Evolutionary conservation across 2,888 invertebrate species (phyloP), one percentile per base, ranked within the genome.

Genomic region (Amitus sp.): DNA sequence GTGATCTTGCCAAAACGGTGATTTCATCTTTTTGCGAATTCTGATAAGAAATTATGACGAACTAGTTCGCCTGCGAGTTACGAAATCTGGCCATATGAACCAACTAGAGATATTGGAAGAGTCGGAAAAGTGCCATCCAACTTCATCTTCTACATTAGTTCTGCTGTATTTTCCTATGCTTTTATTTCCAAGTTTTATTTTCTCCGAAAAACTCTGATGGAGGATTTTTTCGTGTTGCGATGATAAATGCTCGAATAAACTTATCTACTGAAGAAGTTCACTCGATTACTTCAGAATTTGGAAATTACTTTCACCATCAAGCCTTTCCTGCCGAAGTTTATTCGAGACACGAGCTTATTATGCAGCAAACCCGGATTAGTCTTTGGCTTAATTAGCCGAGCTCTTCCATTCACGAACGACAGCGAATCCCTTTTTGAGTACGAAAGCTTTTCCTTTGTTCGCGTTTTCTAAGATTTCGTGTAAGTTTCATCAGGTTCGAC

Each of bases 341-440:
- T 66, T 67, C 72, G 69, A 76, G 76, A 75, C 79, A 79, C 79
- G 78, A 79, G 78, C 78, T 79, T 79, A 79, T 79, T 78, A 79
- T 79, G 80, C 76, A 76, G 75, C 75, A 76, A 80, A 80, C 77
- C 75, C 57, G 76, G 77, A 80, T 80, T 79, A 78, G 78, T 79
- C 80, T 80, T 81, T 80, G 80, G 79, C 79, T 79, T 80, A 78
- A 81, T 81, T 80, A 80, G 76, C 73, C 77, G 74, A 78, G 73
- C 71, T 69, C 53, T 67, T 62, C 43, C 40, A 48, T 54, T 43
- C 58, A 50, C 54, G 42, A 18, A 49, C 57, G 50, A 58, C 62
- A 53, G 62, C 65, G 63, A 69, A 60, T 64, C 62, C 71, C 68
- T 73, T 71, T 70, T 56, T 53, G 19, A 34, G 54, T 63, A 59